Conservation (phyloP, 2,888 invertebrate species). For the Eupsilia transversa region DNA sequence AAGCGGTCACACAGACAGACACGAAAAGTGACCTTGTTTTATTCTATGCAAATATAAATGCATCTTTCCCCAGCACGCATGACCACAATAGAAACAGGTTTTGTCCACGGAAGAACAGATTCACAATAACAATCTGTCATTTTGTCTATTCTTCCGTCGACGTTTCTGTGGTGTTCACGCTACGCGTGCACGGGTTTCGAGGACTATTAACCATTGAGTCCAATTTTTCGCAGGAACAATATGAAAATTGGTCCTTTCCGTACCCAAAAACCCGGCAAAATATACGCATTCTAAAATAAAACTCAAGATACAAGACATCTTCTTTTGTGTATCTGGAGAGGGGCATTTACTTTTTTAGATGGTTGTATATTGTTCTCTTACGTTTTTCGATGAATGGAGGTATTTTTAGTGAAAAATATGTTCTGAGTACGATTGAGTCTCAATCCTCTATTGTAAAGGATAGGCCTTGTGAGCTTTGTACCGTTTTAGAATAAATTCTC, state of each 20-base stretch:
- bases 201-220: conserved; percentile 18
- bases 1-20: no score
- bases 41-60: background rate
- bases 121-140: no score
- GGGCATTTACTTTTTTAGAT: conserved; percentile 7
- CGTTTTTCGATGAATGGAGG: conserved; percentile 7
- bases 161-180: no score
- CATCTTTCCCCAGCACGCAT: no score
- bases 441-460: conserved; percentile 19
- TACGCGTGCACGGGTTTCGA: no score
- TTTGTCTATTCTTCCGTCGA: no score
- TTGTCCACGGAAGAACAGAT: no score
- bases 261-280: conserved; percentile 10
- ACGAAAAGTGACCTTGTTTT: background rate
- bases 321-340: conserved; percentile 18
- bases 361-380: conserved; percentile 29
- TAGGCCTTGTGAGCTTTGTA: background rate
- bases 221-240: conserved; percentile 20
- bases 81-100: no score
- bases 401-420: conserved; percentile 8
- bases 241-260: conserved; percentile 38
- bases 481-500: background rate
- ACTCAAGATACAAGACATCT: conserved; percentile 15
- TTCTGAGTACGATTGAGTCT: background rate
- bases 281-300: conserved; percentile 12